phyloP scores from a whole-genome alignment of 2,888 invertebrate species.

The Slavum lentiscoides region DNA sequence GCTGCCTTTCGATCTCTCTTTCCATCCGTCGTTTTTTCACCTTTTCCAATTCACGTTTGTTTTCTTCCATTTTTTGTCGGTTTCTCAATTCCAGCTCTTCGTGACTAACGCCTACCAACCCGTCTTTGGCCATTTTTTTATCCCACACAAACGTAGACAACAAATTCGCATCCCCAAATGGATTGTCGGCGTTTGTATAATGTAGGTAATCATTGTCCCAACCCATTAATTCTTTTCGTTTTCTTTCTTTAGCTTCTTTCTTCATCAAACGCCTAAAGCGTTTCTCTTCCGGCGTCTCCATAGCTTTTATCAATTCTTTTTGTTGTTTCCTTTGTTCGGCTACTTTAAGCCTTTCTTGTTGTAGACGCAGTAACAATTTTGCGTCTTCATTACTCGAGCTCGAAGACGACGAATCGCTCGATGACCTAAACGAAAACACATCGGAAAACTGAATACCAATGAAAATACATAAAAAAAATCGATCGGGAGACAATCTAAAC shows the following conservation, averaged over 20 bases:
- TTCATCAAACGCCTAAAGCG: conserved; percentile 79
- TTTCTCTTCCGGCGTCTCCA: conserved; percentile 96
- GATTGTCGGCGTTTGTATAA: conserved; percentile 97
- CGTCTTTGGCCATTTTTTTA: conserved; percentile 94
- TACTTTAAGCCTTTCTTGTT: conserved; percentile 70
- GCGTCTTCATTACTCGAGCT: conserved; percentile 65
- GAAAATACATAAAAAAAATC: too few species aligned
- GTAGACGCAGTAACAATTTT: conserved; percentile 72
- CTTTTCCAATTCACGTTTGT: conserved; percentile 89
- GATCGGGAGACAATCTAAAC: too few species aligned
- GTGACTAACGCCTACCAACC: conserved; percentile 74
- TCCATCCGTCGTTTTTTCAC: conserved; percentile 88
- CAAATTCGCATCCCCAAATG: conserved; percentile 95
- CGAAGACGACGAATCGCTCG: conserved; percentile 56
- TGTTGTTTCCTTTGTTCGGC: conserved; percentile 69
- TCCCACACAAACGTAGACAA: conserved; percentile 95
- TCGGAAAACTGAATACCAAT: neutral
- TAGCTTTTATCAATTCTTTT: conserved; percentile 80
- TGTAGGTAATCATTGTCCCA: conserved; percentile 97
- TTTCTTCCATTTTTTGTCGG: conserved; percentile 86
- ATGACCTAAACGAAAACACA: conserved; percentile 40
- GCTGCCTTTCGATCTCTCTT: conserved; percentile 82
- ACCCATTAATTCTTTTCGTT: conserved; percentile 88
- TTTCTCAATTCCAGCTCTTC: conserved; percentile 83
- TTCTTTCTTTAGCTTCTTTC: conserved; percentile 87